Base-by-base conservation (phyloP, 2,888 invertebrate genomes). In the Athrips mouffetella region DNA sequence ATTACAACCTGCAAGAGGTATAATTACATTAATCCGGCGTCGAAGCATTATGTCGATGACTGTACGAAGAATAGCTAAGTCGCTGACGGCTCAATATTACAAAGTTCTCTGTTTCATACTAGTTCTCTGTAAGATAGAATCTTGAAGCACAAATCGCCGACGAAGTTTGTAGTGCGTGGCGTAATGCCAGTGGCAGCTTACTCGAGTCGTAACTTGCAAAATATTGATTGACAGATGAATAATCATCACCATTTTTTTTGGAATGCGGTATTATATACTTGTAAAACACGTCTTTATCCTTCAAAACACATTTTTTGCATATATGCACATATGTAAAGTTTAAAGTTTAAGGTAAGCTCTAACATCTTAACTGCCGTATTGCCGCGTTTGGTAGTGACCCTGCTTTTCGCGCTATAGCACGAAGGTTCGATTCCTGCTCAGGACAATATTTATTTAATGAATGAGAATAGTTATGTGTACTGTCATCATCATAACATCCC, bases 141-240 rank as follows among this genome's bases (percentile, higher is more conserved):
- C n/a, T n/a, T n/a, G n/a, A n/a, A n/a, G n/a, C n/a, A n/a, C n/a
- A n/a, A n/a, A n/a, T n/a, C n/a, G n/a, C n/a, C n/a, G n/a, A n/a
- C n/a, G 18, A 21, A 11, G 35, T 8, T 18, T n/a, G 23, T 23
- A 23, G 16, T 29, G 5, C 27, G 33, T 49, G 45, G 41, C 27
- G 49, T 48, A 49, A 56, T 40, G 47, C 52, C 7, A 49, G 61
- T 53, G 60, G 60, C 57, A 39, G 31, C 30, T 23, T 47, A 46
- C 49, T 45, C 58, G 54, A 55, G 53, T 53, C 1, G 55, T 1
- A 6, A 30, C 20, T 65, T 65, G 56, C 56, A 64, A 58, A 62
- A 66, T 44, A 37, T 41, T 58, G 60, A 67, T 64, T 63, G 64
- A 41, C 58, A 60, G 58, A 31, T 20, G 44, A 30, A 31, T 31